phyloP scores from a whole-genome alignment of 1,140 invertebrate species.

The Drosophila bifasciata region DNA sequence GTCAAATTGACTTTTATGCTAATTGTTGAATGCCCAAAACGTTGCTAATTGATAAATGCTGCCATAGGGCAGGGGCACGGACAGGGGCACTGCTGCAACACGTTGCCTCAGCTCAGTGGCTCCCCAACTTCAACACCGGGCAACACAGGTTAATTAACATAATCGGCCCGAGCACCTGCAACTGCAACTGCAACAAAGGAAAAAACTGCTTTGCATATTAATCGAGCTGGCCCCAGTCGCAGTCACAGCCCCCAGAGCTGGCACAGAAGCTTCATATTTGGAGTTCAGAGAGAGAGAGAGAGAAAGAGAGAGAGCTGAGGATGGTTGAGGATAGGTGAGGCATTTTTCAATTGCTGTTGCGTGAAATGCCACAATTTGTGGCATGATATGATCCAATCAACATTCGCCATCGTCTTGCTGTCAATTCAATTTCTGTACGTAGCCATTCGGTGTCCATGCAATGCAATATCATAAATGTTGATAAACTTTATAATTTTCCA shows the following conservation, averaged over 20 bases:
- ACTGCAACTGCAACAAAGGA: constrained; percentile 13
- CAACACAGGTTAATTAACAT: constrained; percentile 55
- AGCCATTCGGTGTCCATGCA: too few relatives aligned
- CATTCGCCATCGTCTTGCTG: constrained; percentile 43
- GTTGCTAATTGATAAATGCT: constrained; percentile 71
- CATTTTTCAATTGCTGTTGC: constrained; percentile 79
- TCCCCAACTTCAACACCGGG: background rate
- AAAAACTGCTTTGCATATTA: constrained; percentile 67
- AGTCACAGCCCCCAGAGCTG: constrained; percentile 50
- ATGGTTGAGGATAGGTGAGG: constrained; percentile 21
- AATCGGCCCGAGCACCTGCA: constrained; percentile 60
- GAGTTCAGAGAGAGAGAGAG: too few relatives aligned
- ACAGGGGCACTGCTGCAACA: background rate
- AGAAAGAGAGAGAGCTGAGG: background rate
- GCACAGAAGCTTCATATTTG: constrained; percentile 13
- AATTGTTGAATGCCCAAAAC: constrained; percentile 38
- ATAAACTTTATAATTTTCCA: constrained; percentile 34
- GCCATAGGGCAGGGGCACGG: constrained; percentile 9
- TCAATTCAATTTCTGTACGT: constrained; percentile 41
- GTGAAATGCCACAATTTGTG: constrained; percentile 78
- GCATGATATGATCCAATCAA: constrained; percentile 41
- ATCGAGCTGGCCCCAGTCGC: constrained; percentile 50
- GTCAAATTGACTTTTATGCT: constrained; percentile 50
- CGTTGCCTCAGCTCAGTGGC: background rate
- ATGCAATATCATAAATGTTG: constrained; percentile 40